Evolutionary conservation across 2,113 vertebrate species (phyloP), one percentile per base, ranked within the genome.

Genomic region (Festucalex cinctus): DNA sequence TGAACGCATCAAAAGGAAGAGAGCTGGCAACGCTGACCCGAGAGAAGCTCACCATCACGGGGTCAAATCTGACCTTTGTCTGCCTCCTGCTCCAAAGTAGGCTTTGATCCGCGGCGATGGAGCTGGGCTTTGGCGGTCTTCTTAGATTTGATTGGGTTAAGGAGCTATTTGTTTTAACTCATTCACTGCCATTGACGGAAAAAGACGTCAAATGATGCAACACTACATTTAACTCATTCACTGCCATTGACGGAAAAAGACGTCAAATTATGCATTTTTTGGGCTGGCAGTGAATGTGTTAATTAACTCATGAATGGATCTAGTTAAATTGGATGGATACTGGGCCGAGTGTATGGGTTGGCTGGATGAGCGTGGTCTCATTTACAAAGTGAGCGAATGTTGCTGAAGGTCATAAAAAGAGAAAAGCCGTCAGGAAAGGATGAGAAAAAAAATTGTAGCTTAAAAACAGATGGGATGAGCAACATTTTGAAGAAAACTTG

Each of bases 91-190:
- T 59, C 32, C 67, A 68, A n/a, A 26, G 26, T 28, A 70, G 48
- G 60, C 66, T 70, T 57, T 65, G 36, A 70, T 78, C 66, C 63
- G 56, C 26, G 22, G 63, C 65, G 65, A 73, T 61, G 49, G 36
- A 60, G 48, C 69, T 61, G 35, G 46, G 76, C 74, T 72, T 36
- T 63, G 61, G 69, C 41, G 51, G n/a, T 36, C 59, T 74, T 74
- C 68, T 66, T 80, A 6, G 8, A 82, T 88, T 85, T 79, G 83
- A 89, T 89, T 86, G 68, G 58, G 75, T 72, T 85, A 86, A 90
- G 87, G 83, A 85, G 83, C 73, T 78, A 87, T 91, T 89, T 83
- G 85, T 91, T 83, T 87, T 66, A n/a, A n/a, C n/a, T n/a, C n/a
- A n/a, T n/a, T n/a, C n/a, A n/a, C n/a, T n/a, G n/a, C n/a, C n/a